phyloP scores from a whole-genome alignment of 2,113 vertebrate species.

The Capreolus pygargus region DNA sequence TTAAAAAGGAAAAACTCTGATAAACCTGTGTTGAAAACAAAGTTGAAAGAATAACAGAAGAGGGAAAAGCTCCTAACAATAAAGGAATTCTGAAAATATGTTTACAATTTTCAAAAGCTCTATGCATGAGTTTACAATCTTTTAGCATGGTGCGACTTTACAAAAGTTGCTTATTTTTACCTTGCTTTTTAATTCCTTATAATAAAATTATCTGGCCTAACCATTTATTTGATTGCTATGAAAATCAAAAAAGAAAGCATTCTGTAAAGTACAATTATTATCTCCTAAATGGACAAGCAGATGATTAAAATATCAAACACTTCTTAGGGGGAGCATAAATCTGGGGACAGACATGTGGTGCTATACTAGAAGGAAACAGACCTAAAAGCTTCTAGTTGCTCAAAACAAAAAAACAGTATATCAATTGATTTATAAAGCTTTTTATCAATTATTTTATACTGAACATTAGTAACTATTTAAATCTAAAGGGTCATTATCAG shows the following conservation, averaged over 20 bases:
- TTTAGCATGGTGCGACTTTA: background rate
- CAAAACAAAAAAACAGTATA: background rate
- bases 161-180: background rate
- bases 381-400: background rate
- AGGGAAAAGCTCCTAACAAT: background rate
- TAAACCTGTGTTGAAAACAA: background rate
- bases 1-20: background rate
- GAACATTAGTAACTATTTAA: background rate
- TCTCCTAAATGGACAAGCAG: background rate
- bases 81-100: background rate
- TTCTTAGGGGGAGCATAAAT: background rate
- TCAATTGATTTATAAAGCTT: background rate
- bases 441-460: slow-evolving; percentile 13
- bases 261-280: background rate
- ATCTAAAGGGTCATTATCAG: background rate
- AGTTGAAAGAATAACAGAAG: background rate
- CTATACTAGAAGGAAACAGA: background rate
- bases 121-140: background rate
- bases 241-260: slow-evolving; percentile 37
- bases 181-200: background rate
- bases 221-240: background rate
- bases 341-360: background rate
- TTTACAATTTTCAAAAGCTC: slow-evolving; percentile 37
- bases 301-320: background rate
- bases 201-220: background rate